Percentiles rank a stretch among this genome's conserved stretches.
Conservation (phyloP, 92 coral and sea anemone species). For the Heteractis magnifica region DNA sequence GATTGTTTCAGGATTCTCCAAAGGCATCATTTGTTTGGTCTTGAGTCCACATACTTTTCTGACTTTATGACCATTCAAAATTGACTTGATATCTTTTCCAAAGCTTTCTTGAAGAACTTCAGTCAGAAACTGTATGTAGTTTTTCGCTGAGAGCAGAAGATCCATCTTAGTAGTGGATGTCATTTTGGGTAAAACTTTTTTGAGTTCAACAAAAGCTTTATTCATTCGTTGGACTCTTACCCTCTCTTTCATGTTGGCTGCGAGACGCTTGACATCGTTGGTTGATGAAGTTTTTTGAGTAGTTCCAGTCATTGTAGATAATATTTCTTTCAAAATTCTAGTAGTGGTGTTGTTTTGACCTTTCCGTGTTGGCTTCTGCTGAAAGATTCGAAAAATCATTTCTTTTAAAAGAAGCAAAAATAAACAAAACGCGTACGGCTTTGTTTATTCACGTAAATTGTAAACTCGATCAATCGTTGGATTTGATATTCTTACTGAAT, state of each 20-base stretch:
- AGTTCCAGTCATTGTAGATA: neutral
- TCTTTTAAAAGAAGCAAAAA: neutral
- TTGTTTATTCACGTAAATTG: neutral
- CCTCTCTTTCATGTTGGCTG: constrained; percentile 55
- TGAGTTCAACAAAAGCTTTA: constrained; percentile 47
- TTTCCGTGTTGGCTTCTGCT: neutral
- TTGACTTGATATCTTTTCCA: constrained; percentile 1
- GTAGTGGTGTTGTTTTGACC: neutral
- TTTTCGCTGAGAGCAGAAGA: constrained; percentile 41
- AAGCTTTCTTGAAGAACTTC: constrained; percentile 10
- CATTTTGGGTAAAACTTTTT: constrained; percentile 44
- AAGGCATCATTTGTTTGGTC: neutral
- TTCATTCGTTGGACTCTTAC: constrained; percentile 56
- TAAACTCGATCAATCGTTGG: neutral
- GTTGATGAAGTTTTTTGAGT: neutral
- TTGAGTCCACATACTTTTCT: constrained; percentile 3
- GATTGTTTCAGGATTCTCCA: neutral
- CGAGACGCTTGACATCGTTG: constrained; percentile 35
- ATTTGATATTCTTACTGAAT: neutral
- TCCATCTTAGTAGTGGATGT: constrained; percentile 49
- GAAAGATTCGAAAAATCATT: neutral
- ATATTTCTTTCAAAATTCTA: neutral
- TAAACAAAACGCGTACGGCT: neutral
- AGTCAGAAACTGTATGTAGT: constrained; percentile 34
- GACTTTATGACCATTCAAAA: neutral